Evolutionary conservation across 1,140 invertebrate genomes (phyloP), one percentile per base, ranked within the genome.

Genomic region (Atopsyche davidsoni): DNA sequence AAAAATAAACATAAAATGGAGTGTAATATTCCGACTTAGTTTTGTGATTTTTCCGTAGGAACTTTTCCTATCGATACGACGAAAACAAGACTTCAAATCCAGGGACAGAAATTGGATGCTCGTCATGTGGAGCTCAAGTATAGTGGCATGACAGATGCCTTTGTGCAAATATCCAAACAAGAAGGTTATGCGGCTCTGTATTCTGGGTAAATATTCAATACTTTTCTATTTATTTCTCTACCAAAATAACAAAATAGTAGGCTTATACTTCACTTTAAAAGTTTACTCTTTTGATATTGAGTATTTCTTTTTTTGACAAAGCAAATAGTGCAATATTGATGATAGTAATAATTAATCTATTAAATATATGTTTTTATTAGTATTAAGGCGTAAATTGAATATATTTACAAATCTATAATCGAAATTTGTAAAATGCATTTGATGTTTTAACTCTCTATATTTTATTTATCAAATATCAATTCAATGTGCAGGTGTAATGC

Each of bases 51-150:
- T 50, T 28, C 6, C n/a, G 13, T 18, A 96, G 93, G 92, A 51
- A 98, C 95, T n/a, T 98, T 96, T 77, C 94, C 94, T 13, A 86
- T 98, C 58, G 94, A 98, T 67, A 90, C 92, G 13, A 92, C 93
- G 24, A 98, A 98, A 73, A 97, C 93, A 23, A 78, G 94, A 59
- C 79, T 98, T 28, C 94, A 97, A 79, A 83, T 97, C 60, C 94
- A 97, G 72, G 92, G 92, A 10, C 92, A 96, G 70, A 85, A 80
- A 64, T 76, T 82, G 59, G 91, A 94, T 72, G 77, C 80, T 53
- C 79, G 78, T 48, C 80, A 85, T 76, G 78, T 83, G 28, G 75
- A 81, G 63, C 69, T 90, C 11, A 87, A 85, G 57, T 97, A 97
- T 65, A 80, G 81, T 57, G 92, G 92, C 46, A 95, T 96, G 90